Conservation (phyloP, 2,113 vertebrate genomes). For the Neolamprologus caudopunctatus region DNA sequence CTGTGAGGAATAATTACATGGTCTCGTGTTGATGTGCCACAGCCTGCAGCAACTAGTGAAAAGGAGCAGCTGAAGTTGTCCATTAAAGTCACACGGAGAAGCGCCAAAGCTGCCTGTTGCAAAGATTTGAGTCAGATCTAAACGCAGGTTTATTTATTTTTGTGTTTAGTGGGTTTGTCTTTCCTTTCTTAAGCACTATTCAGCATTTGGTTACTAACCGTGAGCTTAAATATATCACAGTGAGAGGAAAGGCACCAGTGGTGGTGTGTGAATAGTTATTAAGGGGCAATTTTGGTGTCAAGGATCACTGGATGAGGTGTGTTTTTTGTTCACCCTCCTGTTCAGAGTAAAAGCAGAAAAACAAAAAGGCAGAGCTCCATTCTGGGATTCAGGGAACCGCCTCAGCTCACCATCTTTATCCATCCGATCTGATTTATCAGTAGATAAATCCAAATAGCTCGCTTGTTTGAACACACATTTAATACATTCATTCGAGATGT, state of each 20-base stretch:
- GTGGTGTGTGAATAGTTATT: not conserved
- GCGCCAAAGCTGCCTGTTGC: not conserved
- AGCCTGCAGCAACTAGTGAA: conserved; percentile 3
- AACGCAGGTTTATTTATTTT: conserved; percentile 9
- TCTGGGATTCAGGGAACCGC: not conserved
- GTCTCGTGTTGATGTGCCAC: conserved; percentile 1
- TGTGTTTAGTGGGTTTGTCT: not conserved
- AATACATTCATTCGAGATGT: not conserved
- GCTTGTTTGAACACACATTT: not conserved
- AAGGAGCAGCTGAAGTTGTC: conserved; percentile 18
- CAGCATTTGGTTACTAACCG: not conserved
- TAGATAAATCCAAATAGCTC: not conserved
- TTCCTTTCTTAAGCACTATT: not conserved
- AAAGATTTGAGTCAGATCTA: conserved; percentile 24
- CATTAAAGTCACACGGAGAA: not conserved
- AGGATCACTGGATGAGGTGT: conserved; percentile 3
- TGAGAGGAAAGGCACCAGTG: not conserved
- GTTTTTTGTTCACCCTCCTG: not conserved
- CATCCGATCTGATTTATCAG: not conserved
- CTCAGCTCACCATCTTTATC: not conserved
- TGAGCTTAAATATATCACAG: not conserved
- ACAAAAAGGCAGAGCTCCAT: not conserved
- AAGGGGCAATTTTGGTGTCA: not conserved
- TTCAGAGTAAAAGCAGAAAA: not conserved
- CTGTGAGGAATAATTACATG: conserved; percentile 23